Evolutionary conservation across 2,888 invertebrate genomes (phyloP), one percentile per base, ranked within the genome.

Genomic region (Spisula solida): DNA sequence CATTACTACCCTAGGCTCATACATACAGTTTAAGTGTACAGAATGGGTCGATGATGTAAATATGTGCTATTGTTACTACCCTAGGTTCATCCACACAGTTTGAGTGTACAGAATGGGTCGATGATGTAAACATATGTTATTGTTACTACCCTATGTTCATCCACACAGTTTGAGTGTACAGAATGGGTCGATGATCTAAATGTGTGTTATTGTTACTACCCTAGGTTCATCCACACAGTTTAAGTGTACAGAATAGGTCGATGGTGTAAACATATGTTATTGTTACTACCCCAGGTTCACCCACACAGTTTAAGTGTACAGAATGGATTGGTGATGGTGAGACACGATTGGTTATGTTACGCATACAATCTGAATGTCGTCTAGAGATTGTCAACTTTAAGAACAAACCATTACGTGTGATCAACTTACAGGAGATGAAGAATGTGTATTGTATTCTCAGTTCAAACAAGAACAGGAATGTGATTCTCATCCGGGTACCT

Each of bases 301-400:
- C 31, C 10, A 85, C 86, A 2, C 91, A 93, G 25, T 91, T 93
- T 81, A 93, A 93, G 60, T 93, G 93, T 1, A 82, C 90, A 47
- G 96, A 96, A 84, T 96, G 96, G 96, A 48, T 94, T 0, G 95
- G 95, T 0, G 84, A 91, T n/a, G 93, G 94, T 34, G 94, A 95
- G 55, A 81, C 91, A 1, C 90, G 95, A 0, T 90, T 91, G 0
- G 94, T 96, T 0, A 93, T 95, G 25, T 88, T 96, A 8, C 93
- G 94, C 29, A 86, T 96, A 34, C 94, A 93, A 20, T 90, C 88
- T 14, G 94, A 94, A 16, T 93, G 93, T 47, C 89, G 91, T 8
- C 87, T 96, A 34, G 93, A 94, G 55, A 87, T 96, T 0, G 91
- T 93, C 56, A 94, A 91, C 75, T 85, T 91, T 12, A 92, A 92